These are phyloP conservation scores for Xestia ashworthii DNA, from an alignment of 2,888 invertebrate genomes.

Conservation along the genomic window DNA sequence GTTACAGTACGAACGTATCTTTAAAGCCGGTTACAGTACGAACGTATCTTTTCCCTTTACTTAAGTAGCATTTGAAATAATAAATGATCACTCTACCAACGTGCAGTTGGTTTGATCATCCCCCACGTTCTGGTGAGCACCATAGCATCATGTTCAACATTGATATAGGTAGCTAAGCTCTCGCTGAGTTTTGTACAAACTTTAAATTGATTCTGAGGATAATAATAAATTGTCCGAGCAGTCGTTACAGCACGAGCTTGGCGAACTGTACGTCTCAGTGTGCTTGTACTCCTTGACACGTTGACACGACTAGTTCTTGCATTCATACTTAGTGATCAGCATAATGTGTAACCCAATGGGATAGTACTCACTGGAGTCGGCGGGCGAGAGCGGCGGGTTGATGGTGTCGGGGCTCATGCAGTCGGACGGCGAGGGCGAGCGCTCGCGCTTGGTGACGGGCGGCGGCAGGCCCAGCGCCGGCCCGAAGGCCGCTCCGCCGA, in stretches of 20 bases:
- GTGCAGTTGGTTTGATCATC: neutral
- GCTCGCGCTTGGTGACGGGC: slow-evolving; percentile 95
- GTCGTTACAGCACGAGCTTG: neutral
- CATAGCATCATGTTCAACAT: too few species aligned
- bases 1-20: neutral
- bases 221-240: neutral
- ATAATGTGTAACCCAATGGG: neutral
- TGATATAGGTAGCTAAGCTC: neutral
- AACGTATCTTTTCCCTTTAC: too few species aligned
- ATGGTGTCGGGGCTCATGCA: slow-evolving; percentile 97
- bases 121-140: neutral
- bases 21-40: too few species aligned
- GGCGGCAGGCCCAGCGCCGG: slow-evolving; percentile 91
- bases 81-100: neutral
- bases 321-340: neutral
- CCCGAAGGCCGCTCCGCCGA: slow-evolving; percentile 92
- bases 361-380: slow-evolving; percentile 95
- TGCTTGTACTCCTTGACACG: too few species aligned
- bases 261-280: neutral
- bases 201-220: neutral
- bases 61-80: neutral
- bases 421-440: slow-evolving; percentile 96
- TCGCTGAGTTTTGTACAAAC: neutral
- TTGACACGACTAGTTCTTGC: neutral
- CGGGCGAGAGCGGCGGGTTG: slow-evolving; percentile 96